Base-by-base conservation (phyloP, 2,888 invertebrate genomes). In the Cosmopolites sordidus region DNA sequence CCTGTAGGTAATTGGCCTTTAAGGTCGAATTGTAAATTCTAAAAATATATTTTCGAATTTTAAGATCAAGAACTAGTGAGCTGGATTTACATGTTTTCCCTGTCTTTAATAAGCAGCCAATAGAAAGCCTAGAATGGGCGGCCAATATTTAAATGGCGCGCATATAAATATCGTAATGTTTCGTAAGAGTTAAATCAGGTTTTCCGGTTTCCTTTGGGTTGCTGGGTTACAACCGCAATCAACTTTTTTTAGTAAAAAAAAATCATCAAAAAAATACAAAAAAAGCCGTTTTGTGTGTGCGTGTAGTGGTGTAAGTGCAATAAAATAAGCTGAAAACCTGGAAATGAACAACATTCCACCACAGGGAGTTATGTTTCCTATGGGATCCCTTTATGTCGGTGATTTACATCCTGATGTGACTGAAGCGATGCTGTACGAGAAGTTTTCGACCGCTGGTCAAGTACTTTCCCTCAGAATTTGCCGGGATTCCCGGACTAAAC, bases 381-480 rank as follows among this genome's bases (percentile, higher is more conserved):
- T 95, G 90, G 96, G 97, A 69, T 96, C 97, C 57, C 82, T 99
- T 65, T 99, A 99, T 79, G 98, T 99, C 71, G 99, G 99, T 67
- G 99, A 99, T 79, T 82, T 99, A 66, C 96, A 98, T 76, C 87
- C 89, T 54, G 98, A 98, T 75, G 95, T 99, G 61, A 98, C 95
- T 64, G 99, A 99, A 79, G 95, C 98, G 70, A 91, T 94, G 88
- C 84, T 99, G 72, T 99, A 98, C 78, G 98, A 99, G 76, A 99
- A 99, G 79, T 99, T 99, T 80, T 96, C 96, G 61, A 86, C 92
- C 66, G 95, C 95, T 72, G 99, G 99, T 61, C 97, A 98, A 63
- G 96, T 99, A 58, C 80, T 99, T 61, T 98, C 98, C 57, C 94
- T 99, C 74, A 86, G 99, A 67, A 96, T 99, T 57, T 99, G 99